Evolutionary conservation across 2,888 invertebrate species (phyloP), one percentile per base, ranked within the genome.

Genomic region (Dolichomitus sp.): DNA sequence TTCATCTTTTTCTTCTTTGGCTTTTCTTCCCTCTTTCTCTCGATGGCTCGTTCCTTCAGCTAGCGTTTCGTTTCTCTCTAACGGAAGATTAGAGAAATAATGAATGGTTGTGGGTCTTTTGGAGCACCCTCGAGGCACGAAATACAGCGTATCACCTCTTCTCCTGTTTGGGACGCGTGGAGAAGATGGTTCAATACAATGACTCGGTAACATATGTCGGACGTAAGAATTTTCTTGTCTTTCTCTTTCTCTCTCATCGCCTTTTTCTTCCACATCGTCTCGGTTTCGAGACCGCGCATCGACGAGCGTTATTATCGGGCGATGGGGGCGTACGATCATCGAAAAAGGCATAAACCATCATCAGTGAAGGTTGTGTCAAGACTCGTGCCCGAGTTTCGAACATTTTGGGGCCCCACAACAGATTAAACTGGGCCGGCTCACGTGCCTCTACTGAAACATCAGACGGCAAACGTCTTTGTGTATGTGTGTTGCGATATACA

Each of bases 171-270:
- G 40, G 59, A 76, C 75, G 61, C 80, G 72, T 76, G 63, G 52
- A 33, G 63, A 68, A 66, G 70, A 76, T 69, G 63, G 66, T 54
- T 69, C 66, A 14, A 23, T 83, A 90, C 89, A 88, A 91, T 89
- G 89, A 87, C 87, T 87, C 79, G 54, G 88, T 84, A 91, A 90
- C 92, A 92, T 92, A 92, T 92, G 92, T 90, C 86, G 88, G 89
- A 89, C 90, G 90, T 83, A 37, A 73, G 57, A 52, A 66, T 77
- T 65, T 42, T 12, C 11, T 61, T 30, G n/a, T n/a, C 42, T 33
- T 37, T 59, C 17, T 85, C 57, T 66, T 48, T 77, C 66, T 65
- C 19, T 45, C 63, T 77, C 78, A 69, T 84, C 54, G 14, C 40
- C 42, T 75, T 54, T 80, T 83, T 80, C 65, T 69, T 72, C 45